Evolutionary conservation across 1,140 invertebrate species (phyloP).

Genomic region (Ceratosolen solmsi): DNA sequence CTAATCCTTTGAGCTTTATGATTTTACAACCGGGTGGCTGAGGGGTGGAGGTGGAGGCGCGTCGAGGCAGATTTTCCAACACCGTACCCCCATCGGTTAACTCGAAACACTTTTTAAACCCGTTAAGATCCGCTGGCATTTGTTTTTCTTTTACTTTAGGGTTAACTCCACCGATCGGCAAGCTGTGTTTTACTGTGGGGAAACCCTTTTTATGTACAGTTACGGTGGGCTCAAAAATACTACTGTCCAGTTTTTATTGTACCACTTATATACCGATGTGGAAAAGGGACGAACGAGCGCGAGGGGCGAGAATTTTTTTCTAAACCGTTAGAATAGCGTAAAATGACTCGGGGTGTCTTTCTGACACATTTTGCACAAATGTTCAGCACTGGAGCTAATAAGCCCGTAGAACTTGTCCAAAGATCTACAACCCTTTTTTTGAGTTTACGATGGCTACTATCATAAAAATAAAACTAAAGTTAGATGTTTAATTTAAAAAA

Average conservation of each 20-base stretch:
- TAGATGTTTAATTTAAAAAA: slow-evolving; percentile 21
- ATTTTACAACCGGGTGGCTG: slow-evolving; percentile 23
- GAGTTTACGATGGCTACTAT: not conserved
- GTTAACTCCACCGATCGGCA: not conserved
- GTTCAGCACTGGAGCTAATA: not conserved
- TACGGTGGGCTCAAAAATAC: not conserved
- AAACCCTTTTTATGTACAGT: slow-evolving; percentile 33
- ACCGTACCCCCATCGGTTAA: not conserved
- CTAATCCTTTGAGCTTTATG: slow-evolving; percentile 45
- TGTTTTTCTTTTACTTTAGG: not conserved
- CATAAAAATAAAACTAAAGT: slow-evolving; percentile 35
- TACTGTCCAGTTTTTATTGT: slow-evolving; percentile 20
- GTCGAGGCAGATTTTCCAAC: not conserved
- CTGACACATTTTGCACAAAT: slow-evolving; percentile 43
- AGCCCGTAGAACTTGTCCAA: not conserved
- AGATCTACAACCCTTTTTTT: slow-evolving; percentile 21
- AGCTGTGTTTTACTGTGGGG: slow-evolving; percentile 32
- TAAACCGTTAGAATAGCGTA: slow-evolving; percentile 1
- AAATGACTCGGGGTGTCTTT: slow-evolving; percentile 6
- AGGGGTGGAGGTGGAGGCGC: not conserved
- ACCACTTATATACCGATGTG: slow-evolving; percentile 2
- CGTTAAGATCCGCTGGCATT: slow-evolving; percentile 48
- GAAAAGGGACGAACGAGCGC: not conserved
- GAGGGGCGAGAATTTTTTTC: slow-evolving; percentile 22
- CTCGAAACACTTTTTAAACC: slow-evolving; percentile 55